Conservation (phyloP, 2,113 vertebrate genomes). For the Leiothrix lutea region DNA sequence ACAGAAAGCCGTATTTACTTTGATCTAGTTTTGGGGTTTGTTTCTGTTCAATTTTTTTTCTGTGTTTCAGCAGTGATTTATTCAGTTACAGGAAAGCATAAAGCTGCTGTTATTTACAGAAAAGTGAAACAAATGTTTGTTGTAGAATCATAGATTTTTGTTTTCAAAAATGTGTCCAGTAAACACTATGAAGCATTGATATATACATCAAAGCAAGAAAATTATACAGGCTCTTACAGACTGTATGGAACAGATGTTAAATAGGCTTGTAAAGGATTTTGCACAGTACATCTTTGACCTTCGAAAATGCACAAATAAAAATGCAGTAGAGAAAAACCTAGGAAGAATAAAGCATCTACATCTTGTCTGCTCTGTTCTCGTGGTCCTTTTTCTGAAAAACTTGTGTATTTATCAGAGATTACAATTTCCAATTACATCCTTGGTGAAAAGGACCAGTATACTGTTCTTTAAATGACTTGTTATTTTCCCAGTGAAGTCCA, state of each 20-base stretch:
- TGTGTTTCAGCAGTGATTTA: background rate
- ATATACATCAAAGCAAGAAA: background rate
- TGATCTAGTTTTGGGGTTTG: background rate
- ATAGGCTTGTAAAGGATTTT: background rate
- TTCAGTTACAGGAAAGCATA: background rate
- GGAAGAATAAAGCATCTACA: background rate
- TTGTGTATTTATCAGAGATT: background rate
- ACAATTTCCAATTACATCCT: background rate
- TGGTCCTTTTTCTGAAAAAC: background rate
- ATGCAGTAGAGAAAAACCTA: background rate
- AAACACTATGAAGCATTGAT: background rate
- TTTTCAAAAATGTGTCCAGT: background rate
- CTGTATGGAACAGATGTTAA: background rate
- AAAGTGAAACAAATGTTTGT: conserved; percentile 8
- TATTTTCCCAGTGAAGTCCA: background rate
- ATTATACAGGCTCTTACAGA: background rate
- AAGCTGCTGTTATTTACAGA: background rate
- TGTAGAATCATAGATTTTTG: background rate
- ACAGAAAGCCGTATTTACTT: background rate
- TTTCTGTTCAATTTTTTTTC: background rate
- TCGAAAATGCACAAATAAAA: background rate
- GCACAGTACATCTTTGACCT: background rate
- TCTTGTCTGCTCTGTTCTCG: background rate
- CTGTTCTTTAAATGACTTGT: background rate
- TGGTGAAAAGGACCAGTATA: background rate